Percentiles rank a stretch among this genome's conserved stretches.
Conservation (phyloP, 2,888 invertebrate species). For the Ectobius pallidus region DNA sequence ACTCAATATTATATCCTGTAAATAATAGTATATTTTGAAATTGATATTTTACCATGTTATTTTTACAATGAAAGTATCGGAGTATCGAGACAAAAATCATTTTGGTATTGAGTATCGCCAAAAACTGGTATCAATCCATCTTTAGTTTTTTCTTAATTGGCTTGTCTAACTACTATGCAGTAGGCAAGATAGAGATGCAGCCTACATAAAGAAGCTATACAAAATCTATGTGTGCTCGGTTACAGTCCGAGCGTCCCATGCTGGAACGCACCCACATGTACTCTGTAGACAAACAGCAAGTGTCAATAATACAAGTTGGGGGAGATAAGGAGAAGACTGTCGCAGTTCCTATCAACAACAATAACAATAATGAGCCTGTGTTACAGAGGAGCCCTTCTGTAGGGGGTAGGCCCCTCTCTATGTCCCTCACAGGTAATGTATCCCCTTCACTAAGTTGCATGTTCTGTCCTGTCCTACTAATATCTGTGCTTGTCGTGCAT, state of each 20-base stretch:
- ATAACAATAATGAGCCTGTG: conserved; percentile 53
- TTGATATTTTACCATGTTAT: too few species aligned
- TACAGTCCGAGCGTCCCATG: conserved; percentile 50
- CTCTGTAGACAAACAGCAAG: conserved; percentile 76
- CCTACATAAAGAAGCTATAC: too few species aligned
- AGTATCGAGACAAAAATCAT: too few species aligned
- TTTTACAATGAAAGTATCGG: too few species aligned
- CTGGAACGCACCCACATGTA: conserved; percentile 74
- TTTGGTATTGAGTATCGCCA: too few species aligned
- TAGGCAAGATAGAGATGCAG: too few species aligned
- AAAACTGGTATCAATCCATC: too few species aligned
- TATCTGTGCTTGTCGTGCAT: conserved; percentile 1
- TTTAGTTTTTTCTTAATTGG: too few species aligned
- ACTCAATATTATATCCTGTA: too few species aligned
- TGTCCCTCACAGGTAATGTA: conserved; percentile 51
- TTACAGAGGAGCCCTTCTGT: conserved; percentile 56
- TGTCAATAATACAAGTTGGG: conserved; percentile 69
- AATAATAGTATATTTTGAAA: too few species aligned
- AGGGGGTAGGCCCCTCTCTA: conserved; percentile 52
- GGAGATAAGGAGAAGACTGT: conserved; percentile 44
- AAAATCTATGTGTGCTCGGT: conserved; percentile 17
- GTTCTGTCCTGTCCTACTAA: conserved; percentile 11
- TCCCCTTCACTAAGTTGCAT: conserved; percentile 17
- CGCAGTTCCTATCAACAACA: conserved; percentile 22
- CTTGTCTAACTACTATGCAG: too few species aligned